phyloP scores from a whole-genome alignment of 2,888 invertebrate genomes.

The Acrobasis repandana region DNA sequence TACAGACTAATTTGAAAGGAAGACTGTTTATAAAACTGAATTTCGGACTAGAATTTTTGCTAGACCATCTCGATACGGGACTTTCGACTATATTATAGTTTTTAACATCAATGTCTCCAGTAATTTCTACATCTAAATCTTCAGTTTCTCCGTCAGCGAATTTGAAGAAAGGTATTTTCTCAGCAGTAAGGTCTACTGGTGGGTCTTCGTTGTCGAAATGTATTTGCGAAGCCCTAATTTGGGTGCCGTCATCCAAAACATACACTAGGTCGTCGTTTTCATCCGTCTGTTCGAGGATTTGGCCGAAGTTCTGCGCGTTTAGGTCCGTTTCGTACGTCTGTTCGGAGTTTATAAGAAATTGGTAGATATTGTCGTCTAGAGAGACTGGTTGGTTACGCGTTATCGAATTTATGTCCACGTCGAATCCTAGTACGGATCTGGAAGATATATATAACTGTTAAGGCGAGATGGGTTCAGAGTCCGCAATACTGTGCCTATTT shows the following conservation, averaged over 20 bases:
- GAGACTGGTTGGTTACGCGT: constrained; percentile 67
- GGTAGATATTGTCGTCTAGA: constrained; percentile 67
- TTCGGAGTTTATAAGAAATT: constrained; percentile 65
- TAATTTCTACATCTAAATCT: constrained; percentile 40
- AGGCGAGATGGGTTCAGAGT: too few relatives aligned
- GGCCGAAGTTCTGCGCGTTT: constrained; percentile 43
- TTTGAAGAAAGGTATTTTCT: constrained; percentile 69
- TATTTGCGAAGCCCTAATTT: constrained; percentile 74
- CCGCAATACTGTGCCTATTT: too few relatives aligned
- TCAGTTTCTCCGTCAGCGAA: constrained; percentile 50
- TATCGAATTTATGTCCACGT: constrained; percentile 67
- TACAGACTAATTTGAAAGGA: constrained; percentile 70
- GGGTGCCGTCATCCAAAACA: constrained; percentile 72
- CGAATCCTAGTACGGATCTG: constrained; percentile 67
- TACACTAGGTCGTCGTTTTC: constrained; percentile 58
- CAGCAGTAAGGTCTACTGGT: constrained; percentile 60
- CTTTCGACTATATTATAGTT: constrained; percentile 64
- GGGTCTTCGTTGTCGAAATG: constrained; percentile 77
- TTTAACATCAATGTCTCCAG: constrained; percentile 45
- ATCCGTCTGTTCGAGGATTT: constrained; percentile 44
- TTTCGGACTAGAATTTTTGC: constrained; percentile 54
- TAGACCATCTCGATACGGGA: constrained; percentile 55
- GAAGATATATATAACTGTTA: constrained; percentile 20
- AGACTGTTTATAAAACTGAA: constrained; percentile 62
- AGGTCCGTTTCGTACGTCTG: constrained; percentile 41